Conservation (phyloP, 1,140 invertebrate species). For the Drosophila nigrodunni region DNA sequence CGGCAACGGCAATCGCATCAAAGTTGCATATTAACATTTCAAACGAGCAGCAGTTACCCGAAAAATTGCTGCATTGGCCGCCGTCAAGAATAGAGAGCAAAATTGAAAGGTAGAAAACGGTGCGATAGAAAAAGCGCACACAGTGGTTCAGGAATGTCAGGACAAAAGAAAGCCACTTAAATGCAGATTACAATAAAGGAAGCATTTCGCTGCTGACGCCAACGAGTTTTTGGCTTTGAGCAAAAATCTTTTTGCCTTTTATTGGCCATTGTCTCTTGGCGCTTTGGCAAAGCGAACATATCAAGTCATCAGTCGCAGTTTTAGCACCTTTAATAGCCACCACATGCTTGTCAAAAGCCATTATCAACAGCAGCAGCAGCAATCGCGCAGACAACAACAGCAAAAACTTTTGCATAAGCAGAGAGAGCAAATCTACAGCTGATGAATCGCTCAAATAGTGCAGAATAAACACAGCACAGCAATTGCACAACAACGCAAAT, state of each 20-base stretch:
- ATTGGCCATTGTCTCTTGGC: constrained; percentile 46
- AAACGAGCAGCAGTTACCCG: constrained; percentile 80
- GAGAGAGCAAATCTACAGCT: constrained; percentile 2
- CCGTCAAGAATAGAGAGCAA: constrained; percentile 67
- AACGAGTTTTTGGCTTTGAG: constrained; percentile 57
- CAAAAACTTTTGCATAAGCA: not conserved
- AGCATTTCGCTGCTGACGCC: constrained; percentile 64
- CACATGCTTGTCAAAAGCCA: constrained; percentile 46
- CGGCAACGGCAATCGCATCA: constrained; percentile 69
- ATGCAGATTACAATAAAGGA: constrained; percentile 81
- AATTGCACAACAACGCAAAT: not conserved
- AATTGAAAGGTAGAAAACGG: constrained; percentile 72
- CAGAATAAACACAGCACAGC: not conserved
- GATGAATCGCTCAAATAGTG: constrained; percentile 9
- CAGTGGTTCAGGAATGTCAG: constrained; percentile 37
- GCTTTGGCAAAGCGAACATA: constrained; percentile 53
- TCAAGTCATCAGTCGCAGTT: constrained; percentile 59
- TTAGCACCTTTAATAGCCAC: constrained; percentile 66
- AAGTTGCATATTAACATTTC: constrained; percentile 82
- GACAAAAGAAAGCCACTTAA: constrained; percentile 81
- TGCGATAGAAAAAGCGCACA: constrained; percentile 21
- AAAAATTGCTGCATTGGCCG: constrained; percentile 77
- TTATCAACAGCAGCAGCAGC: constrained; percentile 37
- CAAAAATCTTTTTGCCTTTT: constrained; percentile 17
- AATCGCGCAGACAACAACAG: not conserved